phyloP scores from a whole-genome alignment of 1,140 invertebrate species.

The Saxidomus purpurata region DNA sequence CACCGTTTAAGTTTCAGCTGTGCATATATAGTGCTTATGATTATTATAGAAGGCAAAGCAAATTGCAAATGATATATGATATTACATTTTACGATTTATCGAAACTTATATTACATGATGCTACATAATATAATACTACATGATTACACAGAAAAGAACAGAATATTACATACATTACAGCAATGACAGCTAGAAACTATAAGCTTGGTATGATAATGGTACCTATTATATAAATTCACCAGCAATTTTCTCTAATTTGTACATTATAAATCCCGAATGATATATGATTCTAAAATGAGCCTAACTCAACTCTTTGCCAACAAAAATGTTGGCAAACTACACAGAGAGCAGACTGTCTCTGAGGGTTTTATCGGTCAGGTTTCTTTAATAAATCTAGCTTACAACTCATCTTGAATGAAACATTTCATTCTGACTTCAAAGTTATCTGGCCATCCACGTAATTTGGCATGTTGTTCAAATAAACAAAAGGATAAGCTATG shows the following conservation, averaged over 20 bases:
- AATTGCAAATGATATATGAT: no score
- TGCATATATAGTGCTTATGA: no score
- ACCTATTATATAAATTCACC: slow-evolving; percentile 2
- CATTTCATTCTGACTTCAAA: slow-evolving; percentile 27
- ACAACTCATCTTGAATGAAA: slow-evolving; percentile 26
- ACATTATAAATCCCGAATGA: not conserved
- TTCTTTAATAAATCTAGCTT: slow-evolving; percentile 25
- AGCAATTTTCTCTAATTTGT: slow-evolving; percentile 21
- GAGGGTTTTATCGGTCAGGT: slow-evolving; percentile 24
- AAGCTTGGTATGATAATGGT: not conserved
- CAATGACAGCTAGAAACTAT: not conserved
- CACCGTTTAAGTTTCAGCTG: no score
- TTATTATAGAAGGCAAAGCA: no score
- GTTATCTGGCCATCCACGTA: slow-evolving; percentile 23
- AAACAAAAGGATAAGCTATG: slow-evolving; percentile 28
- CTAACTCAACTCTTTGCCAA: slow-evolving; percentile 19
- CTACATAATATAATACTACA: no score
- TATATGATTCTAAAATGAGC: slow-evolving; percentile 20
- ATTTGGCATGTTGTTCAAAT: slow-evolving; percentile 42
- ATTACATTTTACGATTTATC: no score
- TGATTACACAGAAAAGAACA: no score
- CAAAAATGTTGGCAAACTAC: not conserved
- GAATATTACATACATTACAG: no score
- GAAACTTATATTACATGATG: no score
- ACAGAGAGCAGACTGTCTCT: not conserved